Evolutionary conservation across 2,888 invertebrate genomes (phyloP), one percentile per base, ranked within the genome.

Genomic region (Metalampra italica): DNA sequence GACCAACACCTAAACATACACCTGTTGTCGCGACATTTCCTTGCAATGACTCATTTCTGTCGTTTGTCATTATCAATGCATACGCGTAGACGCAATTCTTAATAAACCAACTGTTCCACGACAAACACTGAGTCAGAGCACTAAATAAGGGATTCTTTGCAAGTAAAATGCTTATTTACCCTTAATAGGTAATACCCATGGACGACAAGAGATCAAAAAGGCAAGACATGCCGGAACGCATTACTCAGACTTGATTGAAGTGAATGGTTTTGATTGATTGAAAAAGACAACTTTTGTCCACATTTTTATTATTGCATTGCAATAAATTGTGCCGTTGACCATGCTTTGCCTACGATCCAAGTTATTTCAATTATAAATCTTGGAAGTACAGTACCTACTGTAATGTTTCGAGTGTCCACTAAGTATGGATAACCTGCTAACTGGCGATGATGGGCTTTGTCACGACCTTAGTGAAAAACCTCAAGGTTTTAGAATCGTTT

Each of bases 131-230:
- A 84, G 62, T 83, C 82, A 81, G 66, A 57, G 52, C 46, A 65
- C 83, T 85, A 77, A 82, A 88, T 84, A 86, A 84, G 84, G 85
- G 79, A 71, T 72, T 73, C 68, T 77, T 74, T 73, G 71, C 60
- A 68, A 73, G 75, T 77, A 70, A 75, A 76, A 75, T 68, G 53
- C 71, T 71, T 75, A 78, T 81, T 75, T 81, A 67, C 68, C 85
- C 82, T 68, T 81, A 79, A 64, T 72, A 69, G 83, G 85, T 47
- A 56, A 70, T 54, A 62, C 57, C 69, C 79, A 78, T 64, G 80
- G 76, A 75, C 73, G 55, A 54, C 60, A 53, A 60, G 60, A 43
- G 59, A 74, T 76, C 46, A 61, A 78, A 72, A 83, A 72, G 82
- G 82, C 64, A 75, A 75, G 75, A 73, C 78, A 82, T 82, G 79